These are phyloP conservation scores for Bombus waltoni DNA, from an alignment of 1,140 invertebrate species.

Conservation along the genomic window DNA sequence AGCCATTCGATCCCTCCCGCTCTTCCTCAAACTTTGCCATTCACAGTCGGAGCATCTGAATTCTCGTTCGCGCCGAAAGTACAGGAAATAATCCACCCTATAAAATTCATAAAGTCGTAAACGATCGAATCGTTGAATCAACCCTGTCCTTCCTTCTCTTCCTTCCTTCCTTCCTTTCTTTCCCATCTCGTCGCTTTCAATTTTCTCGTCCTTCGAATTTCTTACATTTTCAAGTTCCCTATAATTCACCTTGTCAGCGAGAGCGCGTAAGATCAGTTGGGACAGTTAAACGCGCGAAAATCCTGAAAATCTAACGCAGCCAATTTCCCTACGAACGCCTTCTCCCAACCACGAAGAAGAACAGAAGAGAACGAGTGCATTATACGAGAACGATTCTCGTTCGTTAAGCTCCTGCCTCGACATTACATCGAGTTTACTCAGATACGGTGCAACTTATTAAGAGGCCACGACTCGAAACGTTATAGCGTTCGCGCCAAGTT, in stretches of 20 bases:
- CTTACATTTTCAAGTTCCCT: no score
- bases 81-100: background rate
- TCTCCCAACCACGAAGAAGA: background rate
- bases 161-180: background rate
- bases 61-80: background rate
- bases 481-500: conserved; percentile 24
- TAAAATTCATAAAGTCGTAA: background rate
- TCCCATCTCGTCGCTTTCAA: no score
- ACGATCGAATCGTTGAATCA: background rate
- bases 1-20: background rate
- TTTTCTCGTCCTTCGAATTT: no score
- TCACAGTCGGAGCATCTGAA: background rate
- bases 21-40: background rate
- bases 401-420: conserved; percentile 3
- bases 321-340: background rate
- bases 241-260: background rate
- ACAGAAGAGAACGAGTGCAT: background rate
- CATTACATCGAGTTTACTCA: conserved; percentile 10
- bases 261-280: background rate
- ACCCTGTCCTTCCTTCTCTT: background rate
- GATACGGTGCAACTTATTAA: conserved; percentile 46
- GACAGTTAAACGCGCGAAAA: background rate
- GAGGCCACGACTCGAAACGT: conserved; percentile 37
- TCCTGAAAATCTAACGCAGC: background rate
- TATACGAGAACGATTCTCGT: background rate